phyloP scores from a whole-genome alignment of 2,888 invertebrate genomes.

The Marasmarcha lunaedactyla region DNA sequence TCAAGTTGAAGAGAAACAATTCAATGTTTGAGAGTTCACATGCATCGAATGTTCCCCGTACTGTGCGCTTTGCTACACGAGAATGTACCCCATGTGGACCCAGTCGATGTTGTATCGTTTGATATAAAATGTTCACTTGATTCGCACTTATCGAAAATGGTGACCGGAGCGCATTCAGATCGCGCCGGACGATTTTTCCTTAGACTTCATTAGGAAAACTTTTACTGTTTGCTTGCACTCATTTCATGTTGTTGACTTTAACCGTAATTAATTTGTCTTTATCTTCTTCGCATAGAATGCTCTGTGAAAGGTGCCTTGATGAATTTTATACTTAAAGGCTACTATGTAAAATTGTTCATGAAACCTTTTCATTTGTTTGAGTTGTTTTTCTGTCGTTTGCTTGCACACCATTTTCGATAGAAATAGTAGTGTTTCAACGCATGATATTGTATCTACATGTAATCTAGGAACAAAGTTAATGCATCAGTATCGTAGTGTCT shows the following conservation, averaged over 20 bases:
- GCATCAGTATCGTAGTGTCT: too few species aligned
- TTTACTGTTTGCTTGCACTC: conserved; percentile 4
- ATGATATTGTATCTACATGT: not conserved
- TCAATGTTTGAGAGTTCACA: conserved; percentile 17
- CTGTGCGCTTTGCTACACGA: conserved; percentile 50
- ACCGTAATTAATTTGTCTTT: conserved; percentile 29
- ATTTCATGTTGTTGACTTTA: not conserved
- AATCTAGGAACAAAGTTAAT: not conserved
- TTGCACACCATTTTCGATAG: conserved; percentile 56
- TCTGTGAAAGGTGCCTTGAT: conserved; percentile 14
- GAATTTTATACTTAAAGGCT: conserved; percentile 37
- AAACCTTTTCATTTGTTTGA: conserved; percentile 35
- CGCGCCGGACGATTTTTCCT: conserved; percentile 10
- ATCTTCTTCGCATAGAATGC: conserved; percentile 15
- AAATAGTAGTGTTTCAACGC: conserved; percentile 15
- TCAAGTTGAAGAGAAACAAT: conserved; percentile 22
- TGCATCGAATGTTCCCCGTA: conserved; percentile 32
- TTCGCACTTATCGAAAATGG: conserved; percentile 41
- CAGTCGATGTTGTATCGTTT: conserved; percentile 48
- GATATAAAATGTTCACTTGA: conserved; percentile 25
- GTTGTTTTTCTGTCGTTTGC: conserved; percentile 36
- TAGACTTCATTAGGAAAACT: not conserved
- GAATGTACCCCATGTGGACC: conserved; percentile 26
- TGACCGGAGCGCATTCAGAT: conserved; percentile 23
- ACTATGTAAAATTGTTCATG: conserved; percentile 56